A percentile compares a stretch with the other conserved stretches of the same genome.
These are phyloP conservation scores for Pachydiplax longipennis DNA, from an alignment of 2,888 invertebrate genomes.

Conservation along the genomic window DNA sequence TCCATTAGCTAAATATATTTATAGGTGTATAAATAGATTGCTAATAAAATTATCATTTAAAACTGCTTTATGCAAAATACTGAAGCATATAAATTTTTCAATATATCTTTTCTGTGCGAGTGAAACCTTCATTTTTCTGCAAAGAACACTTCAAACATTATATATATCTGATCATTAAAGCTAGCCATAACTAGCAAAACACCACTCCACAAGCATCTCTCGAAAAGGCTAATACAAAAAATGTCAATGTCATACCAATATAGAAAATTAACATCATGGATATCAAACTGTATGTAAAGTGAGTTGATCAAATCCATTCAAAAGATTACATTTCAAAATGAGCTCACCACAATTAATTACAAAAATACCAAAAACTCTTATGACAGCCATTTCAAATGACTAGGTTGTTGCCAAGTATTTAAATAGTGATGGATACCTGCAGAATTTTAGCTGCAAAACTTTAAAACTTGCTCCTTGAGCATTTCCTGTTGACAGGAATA, in stretches of 20 bases:
- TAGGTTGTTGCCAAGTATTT: neutral
- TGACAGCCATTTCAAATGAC: neutral
- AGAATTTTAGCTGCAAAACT: neutral
- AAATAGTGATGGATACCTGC: too few species aligned
- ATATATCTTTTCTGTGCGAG: neutral
- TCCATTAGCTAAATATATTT: neutral
- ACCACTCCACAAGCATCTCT: neutral
- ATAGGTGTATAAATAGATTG: neutral
- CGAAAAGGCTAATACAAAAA: neutral
- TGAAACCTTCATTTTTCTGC: neutral
- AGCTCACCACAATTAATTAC: neutral
- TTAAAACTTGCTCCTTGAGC: too few species aligned
- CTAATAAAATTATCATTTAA: neutral
- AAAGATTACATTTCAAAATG: neutral
- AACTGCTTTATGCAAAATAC: neutral
- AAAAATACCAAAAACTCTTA: constrained; percentile 24
- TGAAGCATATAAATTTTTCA: neutral
- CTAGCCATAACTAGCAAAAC: neutral
- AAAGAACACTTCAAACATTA: neutral
- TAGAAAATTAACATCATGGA: neutral
- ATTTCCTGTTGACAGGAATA: too few species aligned
- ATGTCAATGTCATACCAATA: neutral
- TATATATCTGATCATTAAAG: neutral
- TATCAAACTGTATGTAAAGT: neutral
- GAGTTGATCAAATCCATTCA: neutral